Evolutionary conservation across 2,888 invertebrate genomes (phyloP), one percentile per base, ranked within the genome.

Genomic region (Tinea trinotella): DNA sequence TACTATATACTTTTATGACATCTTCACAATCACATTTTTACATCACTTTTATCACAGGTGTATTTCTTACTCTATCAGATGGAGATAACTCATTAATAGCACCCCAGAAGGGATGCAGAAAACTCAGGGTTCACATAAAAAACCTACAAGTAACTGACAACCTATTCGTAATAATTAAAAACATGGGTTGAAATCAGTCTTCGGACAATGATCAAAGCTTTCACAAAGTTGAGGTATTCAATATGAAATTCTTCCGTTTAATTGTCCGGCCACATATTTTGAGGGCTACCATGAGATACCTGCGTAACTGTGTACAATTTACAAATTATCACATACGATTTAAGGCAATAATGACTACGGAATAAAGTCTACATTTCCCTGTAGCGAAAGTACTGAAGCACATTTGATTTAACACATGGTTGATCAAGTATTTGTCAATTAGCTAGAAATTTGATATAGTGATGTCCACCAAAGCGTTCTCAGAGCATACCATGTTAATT

Each of bases 341-440:
- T 3, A 7, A 40, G n/a, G 13, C 40, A 2, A 3, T 15, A n/a
- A 40, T 17, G 17, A 3, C 40, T n/a, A 9, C 17, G 6, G 13
- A 4, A 3, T 40, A 12, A 7, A 17, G 40, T 40, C 17, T 13
- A 40, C 2, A 40, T 40, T 40, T 3, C n/a, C n/a, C n/a, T n/a
- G n/a, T n/a, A n/a, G n/a, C 40, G 7, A 40, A 40, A 17, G 12
- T n/a, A 6, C 12, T n/a, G 15, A 13, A 12, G 13, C 79, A 78
- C 77, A 82, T 82, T 83, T 76, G 76, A 84, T 84, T 82, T 78
- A 65, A 75, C 82, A 76, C 80, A 59, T 69, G 70, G 69, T 48
- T 65, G 78, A 80, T 80, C 83, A 81, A 82, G 83, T 79, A 83
- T 83, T 83, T 80, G 74, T 76, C 79, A 82, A 82, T 84, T 84